Evolutionary conservation across 2,888 invertebrate species (phyloP).

Genomic region (Lysandra coridon): DNA sequence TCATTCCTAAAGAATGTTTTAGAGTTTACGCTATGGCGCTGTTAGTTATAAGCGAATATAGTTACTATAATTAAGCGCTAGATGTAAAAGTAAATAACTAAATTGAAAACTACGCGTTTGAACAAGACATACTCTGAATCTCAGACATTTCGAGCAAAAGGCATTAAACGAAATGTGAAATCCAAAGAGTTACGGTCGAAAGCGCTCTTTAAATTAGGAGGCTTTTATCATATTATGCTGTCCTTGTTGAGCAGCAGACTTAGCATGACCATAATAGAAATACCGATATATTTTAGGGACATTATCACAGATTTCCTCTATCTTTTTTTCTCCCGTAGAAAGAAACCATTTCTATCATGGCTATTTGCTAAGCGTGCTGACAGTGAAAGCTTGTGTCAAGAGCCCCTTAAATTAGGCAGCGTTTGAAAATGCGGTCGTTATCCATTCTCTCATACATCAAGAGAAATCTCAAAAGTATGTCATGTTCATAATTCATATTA

Average conservation of each 20-base stretch:
- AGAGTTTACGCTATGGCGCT: conserved; percentile 7
- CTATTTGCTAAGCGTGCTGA: neutral
- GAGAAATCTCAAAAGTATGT: conserved; percentile 20
- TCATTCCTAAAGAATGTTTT: conserved; percentile 29
- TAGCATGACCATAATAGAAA: neutral
- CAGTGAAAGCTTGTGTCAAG: neutral
- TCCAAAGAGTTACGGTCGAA: too few species aligned
- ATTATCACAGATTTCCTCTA: too few species aligned
- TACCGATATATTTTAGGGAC: neutral
- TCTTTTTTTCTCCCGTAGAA: neutral
- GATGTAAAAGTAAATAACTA: neutral
- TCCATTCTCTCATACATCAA: neutral
- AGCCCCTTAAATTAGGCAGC: neutral
- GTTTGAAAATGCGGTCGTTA: neutral
- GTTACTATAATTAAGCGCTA: neutral
- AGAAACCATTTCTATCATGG: neutral
- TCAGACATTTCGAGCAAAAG: neutral
- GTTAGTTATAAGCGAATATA: conserved; percentile 13
- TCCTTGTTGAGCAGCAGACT: neutral
- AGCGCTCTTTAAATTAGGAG: too few species aligned
- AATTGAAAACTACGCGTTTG: neutral
- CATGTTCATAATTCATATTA: neutral
- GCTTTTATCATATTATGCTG: neutral
- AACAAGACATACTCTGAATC: neutral
- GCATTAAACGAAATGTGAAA: neutral